Base-by-base conservation (phyloP, 2,888 invertebrate species). In the Ochlodes sylvanus region DNA sequence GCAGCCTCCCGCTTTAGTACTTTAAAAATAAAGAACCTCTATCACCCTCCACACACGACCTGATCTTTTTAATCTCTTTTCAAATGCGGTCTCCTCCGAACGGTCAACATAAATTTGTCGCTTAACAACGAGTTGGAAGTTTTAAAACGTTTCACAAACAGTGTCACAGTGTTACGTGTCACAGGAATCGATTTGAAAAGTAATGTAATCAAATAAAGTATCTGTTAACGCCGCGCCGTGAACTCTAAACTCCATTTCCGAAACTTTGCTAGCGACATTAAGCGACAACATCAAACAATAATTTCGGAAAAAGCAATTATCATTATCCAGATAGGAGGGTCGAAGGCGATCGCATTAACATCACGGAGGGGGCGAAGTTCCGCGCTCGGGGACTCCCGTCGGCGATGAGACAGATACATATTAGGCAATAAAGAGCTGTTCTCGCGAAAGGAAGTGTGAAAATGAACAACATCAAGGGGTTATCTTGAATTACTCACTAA, bases 401-500 rank as follows among this genome's bases (percentile, higher is more conserved):
- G 88, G 83, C 89, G 85, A 84, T 77, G 88, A 91, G 92, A 92
- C 92, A 91, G 90, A 90, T 91, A 92, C 92, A 90, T 92, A 92
- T 92, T 92, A 90, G 89, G 92, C 92, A 90, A 93, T 93, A 92
- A 92, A 92, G 91, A 92, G 90, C 93, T 92, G 93, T 93, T 92
- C 92, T 93, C 93, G 93, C 90, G 89, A 90, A 92, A 92, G 93
- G 92, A 93, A 92, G 92, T 93, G 93, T 93, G 92, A 93, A 93
- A 93, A 92, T 93, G 92, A 93, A 91, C 92, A 92, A 92, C 92
- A 92, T 92, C 89, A 92, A 92, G 92, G 92, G 93, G 92, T 92
- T 93, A 93, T 93, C 92, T 92, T 91, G 90, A 92, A 93, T 92
- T 92, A 92, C 92, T 92, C 92, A 92, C 92, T 92, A 92, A 92